Base-by-base conservation (phyloP, 2,888 invertebrate species). In the Monochamus alternatus region DNA sequence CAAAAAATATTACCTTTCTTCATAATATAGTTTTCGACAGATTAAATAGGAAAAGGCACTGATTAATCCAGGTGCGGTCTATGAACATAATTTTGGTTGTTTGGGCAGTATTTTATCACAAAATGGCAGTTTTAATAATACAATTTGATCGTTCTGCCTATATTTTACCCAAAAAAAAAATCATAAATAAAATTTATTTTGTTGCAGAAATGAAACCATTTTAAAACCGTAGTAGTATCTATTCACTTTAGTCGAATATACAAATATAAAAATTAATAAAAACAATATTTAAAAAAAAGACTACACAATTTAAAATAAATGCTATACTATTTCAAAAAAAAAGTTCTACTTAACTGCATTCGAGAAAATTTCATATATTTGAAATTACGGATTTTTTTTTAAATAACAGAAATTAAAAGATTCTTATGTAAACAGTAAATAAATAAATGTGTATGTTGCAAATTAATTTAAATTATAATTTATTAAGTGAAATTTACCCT, bases 21-120 rank as follows among this genome's bases (percentile, higher is more conserved):
- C 73, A 69, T 59, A 79, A 80, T 78, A 80, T 82, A 78, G 70
- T 78, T 81, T 80, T 82, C 82, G 83, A 85, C 82, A 83, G 83
- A 72, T 84, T 75, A 72, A 78, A 83, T 78, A 81, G 82, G 79
- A 85, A 83, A 87, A 87, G 87, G 87, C 87, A 87, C 87, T 86
- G 85, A 84, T 82, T 79, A 77, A 86, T 84, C 85, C 84, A 87
- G 84, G 81, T 81, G 83, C 78, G 82, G 75, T 81, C 75, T 79
- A 77, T 80, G 68, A 82, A 84, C 81, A 80, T 78, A 82, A 84
- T 82, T 83, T 83, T 83, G 83, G 81, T 84, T 83, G 80, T 83
- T 84, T 79, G 83, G 85, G 83, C 83, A 86, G 84, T 84, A 80
- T 71, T 83, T 82, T 87, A 87, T 87, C 87, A 87, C 87, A 87